A percentile compares a stretch with the other conserved stretches of the same genome.
Conservation (phyloP, 2,797 vertebrate species). For the Thaleichthys pacificus region DNA sequence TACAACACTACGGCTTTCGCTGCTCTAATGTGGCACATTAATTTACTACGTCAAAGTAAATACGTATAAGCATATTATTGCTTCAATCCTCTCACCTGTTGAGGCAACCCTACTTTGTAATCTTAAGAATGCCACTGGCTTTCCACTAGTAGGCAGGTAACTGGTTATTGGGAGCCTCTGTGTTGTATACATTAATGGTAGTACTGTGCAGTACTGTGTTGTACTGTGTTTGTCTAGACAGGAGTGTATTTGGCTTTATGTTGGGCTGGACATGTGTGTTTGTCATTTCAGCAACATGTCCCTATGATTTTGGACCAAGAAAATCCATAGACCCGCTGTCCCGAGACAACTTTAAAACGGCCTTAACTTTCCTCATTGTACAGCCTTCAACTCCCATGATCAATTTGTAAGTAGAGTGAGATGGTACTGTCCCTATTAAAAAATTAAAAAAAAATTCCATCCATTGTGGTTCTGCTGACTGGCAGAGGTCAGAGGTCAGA, state of each 20-base stretch:
- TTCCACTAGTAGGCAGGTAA: neutral
- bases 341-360: neutral
- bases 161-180: neutral
- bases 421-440: conserved; percentile 51
- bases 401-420: neutral
- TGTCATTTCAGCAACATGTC: neutral
- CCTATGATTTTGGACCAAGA: conserved; percentile 5
- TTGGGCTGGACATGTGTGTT: neutral
- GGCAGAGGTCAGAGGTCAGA: conserved; percentile 3
- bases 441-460: conserved; percentile 35
- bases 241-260: neutral
- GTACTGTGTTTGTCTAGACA: too few relatives aligned
- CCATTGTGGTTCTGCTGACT: neutral
- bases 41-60: neutral
- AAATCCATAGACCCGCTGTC: neutral
- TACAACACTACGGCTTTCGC: neutral
- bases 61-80: neutral
- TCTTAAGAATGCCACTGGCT: neutral
- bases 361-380: conserved; percentile 6
- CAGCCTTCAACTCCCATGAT: neutral
- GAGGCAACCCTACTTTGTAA: neutral
- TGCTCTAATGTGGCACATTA: conserved; percentile 22
- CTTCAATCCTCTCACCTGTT: neutral
- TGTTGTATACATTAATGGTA: neutral
- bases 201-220: neutral